Percentiles rank a stretch among this genome's conserved stretches.
phyloP scores from a whole-genome alignment of 2,888 invertebrate genomes.

The Oxystoma pomonae region DNA sequence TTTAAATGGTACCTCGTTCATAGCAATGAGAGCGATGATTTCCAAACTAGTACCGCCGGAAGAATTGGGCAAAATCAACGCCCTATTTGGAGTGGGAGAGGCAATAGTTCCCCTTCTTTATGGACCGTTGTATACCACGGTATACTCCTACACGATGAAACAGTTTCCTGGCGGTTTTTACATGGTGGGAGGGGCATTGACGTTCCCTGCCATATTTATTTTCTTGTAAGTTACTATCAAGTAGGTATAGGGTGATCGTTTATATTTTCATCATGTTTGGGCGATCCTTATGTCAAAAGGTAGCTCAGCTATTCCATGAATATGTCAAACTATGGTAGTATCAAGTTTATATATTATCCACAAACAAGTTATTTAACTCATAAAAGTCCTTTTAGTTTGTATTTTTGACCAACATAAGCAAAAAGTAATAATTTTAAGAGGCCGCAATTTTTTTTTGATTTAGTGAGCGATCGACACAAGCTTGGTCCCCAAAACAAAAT shows the following conservation, averaged over 20 bases:
- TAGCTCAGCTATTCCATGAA: slow-evolving; percentile 5
- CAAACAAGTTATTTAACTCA: no score
- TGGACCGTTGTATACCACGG: slow-evolving; percentile 39
- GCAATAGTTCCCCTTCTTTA: slow-evolving; percentile 41
- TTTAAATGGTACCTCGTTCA: slow-evolving; percentile 49
- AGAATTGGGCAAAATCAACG: slow-evolving; percentile 56
- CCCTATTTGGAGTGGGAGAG: slow-evolving; percentile 41
- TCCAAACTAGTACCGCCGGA: slow-evolving; percentile 54
- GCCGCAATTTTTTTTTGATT: no score
- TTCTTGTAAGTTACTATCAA: slow-evolving; percentile 42
- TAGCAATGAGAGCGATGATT: slow-evolving; percentile 54
- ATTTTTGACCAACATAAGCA: no score
- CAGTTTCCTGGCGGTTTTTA: slow-evolving; percentile 40
- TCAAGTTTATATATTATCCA: no score
- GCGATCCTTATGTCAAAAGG: no score
- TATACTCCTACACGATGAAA: slow-evolving; percentile 37
- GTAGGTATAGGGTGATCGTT: background rate
- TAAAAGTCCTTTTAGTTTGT: no score
- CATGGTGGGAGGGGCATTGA: slow-evolving; percentile 36
- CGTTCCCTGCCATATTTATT: slow-evolving; percentile 36
- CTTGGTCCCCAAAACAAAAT: no score
- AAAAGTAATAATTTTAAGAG: no score
- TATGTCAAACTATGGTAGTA: background rate
- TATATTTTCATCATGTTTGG: background rate
- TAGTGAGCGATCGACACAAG: no score